A percentile compares a stretch with the other conserved stretches of the same genome.
Conservation (phyloP, 2,888 invertebrate species). For the Congeria kusceri region DNA sequence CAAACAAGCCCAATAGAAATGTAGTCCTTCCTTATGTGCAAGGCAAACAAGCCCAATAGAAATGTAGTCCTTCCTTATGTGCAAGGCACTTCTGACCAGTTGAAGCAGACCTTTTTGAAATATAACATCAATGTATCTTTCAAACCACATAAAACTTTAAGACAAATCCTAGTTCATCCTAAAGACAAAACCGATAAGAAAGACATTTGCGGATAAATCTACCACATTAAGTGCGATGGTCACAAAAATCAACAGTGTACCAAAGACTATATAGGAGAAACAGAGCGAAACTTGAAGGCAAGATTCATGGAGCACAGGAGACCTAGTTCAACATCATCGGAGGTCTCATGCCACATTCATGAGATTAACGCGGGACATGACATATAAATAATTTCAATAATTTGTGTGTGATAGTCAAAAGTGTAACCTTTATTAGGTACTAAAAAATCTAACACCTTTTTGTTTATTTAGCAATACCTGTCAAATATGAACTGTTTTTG, state of each 20-base stretch:
- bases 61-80: too few relatives aligned
- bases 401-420: too few relatives aligned
- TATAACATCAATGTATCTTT: constrained; percentile 6
- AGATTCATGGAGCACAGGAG: constrained; percentile 10
- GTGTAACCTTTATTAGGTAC: too few relatives aligned
- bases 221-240: constrained; percentile 3
- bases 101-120: background rate
- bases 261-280: constrained; percentile 1
- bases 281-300: background rate
- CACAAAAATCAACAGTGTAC: background rate
- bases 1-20: too few relatives aligned
- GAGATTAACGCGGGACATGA: background rate
- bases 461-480: too few relatives aligned
- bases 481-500: too few relatives aligned
- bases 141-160: constrained; percentile 6
- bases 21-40: too few relatives aligned
- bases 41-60: too few relatives aligned
- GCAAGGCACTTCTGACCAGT: too few relatives aligned
- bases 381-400: background rate
- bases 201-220: background rate
- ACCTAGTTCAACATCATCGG: constrained; percentile 1
- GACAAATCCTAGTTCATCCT: constrained; percentile 9
- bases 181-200: background rate
- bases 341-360: background rate
- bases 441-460: too few relatives aligned